A percentile compares a stretch with the other conserved stretches of the same genome.
Evolutionary conservation across 2,113 vertebrate species (phyloP).

Genomic region (Dipodomys spectabilis): DNA sequence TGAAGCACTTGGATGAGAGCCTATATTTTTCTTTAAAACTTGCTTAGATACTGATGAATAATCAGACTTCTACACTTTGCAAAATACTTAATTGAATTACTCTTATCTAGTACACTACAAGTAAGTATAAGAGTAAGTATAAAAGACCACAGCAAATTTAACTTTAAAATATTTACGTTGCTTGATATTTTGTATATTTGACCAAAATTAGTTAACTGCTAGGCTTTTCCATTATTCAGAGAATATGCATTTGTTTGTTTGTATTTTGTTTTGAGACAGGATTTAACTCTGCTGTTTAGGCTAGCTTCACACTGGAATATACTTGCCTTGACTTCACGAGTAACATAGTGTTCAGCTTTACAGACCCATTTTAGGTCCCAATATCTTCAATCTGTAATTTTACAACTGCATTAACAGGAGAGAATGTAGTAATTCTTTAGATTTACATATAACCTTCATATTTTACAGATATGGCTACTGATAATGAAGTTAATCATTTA

Average conservation of each 20-base stretch:
- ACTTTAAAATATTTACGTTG: neutral
- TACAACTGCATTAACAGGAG: neutral
- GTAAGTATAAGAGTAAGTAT: neutral
- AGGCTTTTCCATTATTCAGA: neutral
- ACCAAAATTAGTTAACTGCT: neutral
- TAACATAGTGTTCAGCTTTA: too few relatives aligned
- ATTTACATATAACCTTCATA: neutral
- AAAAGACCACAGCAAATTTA: neutral
- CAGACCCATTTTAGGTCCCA: neutral
- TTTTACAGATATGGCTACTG: constrained; percentile 38
- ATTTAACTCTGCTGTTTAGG: neutral
- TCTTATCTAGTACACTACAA: neutral
- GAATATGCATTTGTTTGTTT: neutral
- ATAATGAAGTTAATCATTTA: constrained; percentile 14
- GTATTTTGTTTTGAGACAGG: neutral
- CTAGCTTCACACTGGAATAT: neutral
- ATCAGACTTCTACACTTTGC: neutral
- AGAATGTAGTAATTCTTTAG: neutral
- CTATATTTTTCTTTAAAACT: constrained; percentile 7
- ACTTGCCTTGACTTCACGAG: neutral
- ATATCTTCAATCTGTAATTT: neutral
- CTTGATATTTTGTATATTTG: constrained; percentile 4
- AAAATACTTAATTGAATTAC: constrained; percentile 5
- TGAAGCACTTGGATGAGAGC: neutral
- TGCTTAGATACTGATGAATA: constrained; percentile 19